Percentiles rank a stretch among this genome's conserved stretches.
These are phyloP conservation scores for Motacilla tschutschensis DNA, from an alignment of 2,113 vertebrate genomes.

Conservation along the genomic window DNA sequence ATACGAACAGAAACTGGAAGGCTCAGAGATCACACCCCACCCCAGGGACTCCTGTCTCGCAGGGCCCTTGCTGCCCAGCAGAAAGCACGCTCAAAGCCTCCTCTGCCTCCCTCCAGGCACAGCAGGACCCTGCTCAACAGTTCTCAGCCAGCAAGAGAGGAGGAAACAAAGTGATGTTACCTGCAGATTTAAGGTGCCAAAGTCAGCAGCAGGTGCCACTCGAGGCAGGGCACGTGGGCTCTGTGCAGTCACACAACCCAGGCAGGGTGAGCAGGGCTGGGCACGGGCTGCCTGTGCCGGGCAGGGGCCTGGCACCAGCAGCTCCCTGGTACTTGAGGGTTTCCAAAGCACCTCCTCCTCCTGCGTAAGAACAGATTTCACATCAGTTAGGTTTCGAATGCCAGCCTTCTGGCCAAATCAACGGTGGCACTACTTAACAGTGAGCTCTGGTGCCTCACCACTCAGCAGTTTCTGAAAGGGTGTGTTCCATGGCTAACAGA, in stretches of 20 bases:
- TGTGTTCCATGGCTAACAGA: fast-evolving
- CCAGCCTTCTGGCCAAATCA: background rate
- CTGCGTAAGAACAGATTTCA: background rate
- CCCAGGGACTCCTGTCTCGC: fast-evolving
- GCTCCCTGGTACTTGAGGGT: background rate
- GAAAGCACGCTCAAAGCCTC: background rate
- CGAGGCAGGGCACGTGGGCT: background rate
- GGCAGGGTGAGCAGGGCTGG: fast-evolving
- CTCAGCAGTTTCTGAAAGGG: fast-evolving
- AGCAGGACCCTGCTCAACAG: background rate
- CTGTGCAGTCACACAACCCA: fast-evolving
- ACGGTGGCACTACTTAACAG: background rate
- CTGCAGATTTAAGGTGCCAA: background rate
- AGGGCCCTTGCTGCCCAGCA: background rate
- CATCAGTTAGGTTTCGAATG: background rate
- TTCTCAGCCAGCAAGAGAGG: background rate
- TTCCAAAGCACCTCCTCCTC: constrained; percentile 21
- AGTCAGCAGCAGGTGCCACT: fast-evolving
- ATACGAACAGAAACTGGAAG: background rate
- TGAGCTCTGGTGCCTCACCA: background rate
- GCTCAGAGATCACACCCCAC: background rate
- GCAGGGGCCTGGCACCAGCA: background rate
- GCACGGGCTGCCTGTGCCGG: background rate
- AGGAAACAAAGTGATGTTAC: background rate
- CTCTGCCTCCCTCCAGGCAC: background rate